phyloP scores from a whole-genome alignment of 2,797 vertebrate genomes.

The Euphonia xanthogaster region DNA sequence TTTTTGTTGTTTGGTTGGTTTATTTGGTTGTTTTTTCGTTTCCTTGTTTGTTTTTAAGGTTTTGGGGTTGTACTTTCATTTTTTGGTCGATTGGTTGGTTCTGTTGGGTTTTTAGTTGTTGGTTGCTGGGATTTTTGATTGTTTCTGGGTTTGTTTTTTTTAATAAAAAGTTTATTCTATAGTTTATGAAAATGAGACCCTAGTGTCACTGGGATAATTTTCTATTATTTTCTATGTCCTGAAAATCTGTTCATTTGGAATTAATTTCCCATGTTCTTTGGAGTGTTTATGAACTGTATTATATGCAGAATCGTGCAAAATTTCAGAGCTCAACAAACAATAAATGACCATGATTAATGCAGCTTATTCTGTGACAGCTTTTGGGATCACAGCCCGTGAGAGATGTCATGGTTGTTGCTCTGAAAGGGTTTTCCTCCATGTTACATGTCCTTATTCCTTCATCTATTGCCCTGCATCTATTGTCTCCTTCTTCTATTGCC shows the following conservation, averaged over 20 bases:
- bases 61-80: not conserved
- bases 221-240: not conserved
- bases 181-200: not conserved
- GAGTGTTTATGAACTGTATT: not conserved
- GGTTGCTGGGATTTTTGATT: not conserved
- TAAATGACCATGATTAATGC: not conserved
- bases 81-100: not conserved
- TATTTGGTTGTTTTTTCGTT: not conserved
- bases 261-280: not conserved
- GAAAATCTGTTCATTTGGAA: not conserved
- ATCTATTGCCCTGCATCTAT: not conserved
- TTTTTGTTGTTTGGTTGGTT: not conserved
- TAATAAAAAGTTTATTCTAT: not conserved
- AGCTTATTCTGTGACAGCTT: not conserved
- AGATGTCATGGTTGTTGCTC: not conserved
- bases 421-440: not conserved
- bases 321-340: not conserved
- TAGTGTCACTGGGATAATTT: not conserved
- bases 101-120: fast-evolving
- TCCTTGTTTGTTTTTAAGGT: not conserved
- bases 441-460: not conserved
- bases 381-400: not conserved
- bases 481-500: not conserved
- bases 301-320: not conserved
- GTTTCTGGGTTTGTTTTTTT: not conserved